Evolutionary conservation across 2,888 invertebrate species (phyloP).

Genomic region (Anticlea derivata): DNA sequence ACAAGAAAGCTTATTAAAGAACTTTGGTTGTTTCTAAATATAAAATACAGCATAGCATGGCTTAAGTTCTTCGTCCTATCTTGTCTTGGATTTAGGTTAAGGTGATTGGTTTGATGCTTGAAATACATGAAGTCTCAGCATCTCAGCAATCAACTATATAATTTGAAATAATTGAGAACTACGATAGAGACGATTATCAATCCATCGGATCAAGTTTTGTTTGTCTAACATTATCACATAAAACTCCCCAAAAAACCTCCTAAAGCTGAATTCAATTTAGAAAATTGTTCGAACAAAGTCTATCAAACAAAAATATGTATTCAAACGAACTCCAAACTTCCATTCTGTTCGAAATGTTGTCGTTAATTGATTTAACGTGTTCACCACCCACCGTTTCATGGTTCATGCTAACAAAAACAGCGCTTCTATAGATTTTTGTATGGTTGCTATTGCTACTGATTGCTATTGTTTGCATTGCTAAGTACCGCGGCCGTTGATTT

Average conservation of each 20-base stretch:
- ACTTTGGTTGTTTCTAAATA: too few relatives aligned
- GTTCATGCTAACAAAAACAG: slow-evolving; percentile 62
- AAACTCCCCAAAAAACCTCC: background rate
- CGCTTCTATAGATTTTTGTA: slow-evolving; percentile 52
- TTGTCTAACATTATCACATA: too few relatives aligned
- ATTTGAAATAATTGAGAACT: too few relatives aligned
- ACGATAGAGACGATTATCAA: too few relatives aligned
- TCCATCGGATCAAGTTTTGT: background rate
- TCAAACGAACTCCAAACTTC: slow-evolving; percentile 5
- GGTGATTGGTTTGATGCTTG: too few relatives aligned
- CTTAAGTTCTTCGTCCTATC: too few relatives aligned
- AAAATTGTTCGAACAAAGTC: background rate
- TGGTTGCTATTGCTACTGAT: slow-evolving; percentile 66
- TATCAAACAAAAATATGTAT: slow-evolving; percentile 10
- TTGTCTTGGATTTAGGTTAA: too few relatives aligned
- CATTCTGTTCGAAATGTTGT: slow-evolving; percentile 48
- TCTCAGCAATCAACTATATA: too few relatives aligned
- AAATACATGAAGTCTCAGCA: too few relatives aligned
- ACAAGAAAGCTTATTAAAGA: background rate
- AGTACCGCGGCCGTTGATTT: slow-evolving; percentile 64
- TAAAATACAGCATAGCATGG: too few relatives aligned
- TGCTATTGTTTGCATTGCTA: slow-evolving; percentile 71
- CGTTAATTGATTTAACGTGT: slow-evolving; percentile 75
- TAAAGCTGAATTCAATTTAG: background rate
- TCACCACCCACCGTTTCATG: slow-evolving; percentile 49